Evolutionary conservation across 2,888 invertebrate genomes (phyloP).

Genomic region (Rhorus exstirpatorius): DNA sequence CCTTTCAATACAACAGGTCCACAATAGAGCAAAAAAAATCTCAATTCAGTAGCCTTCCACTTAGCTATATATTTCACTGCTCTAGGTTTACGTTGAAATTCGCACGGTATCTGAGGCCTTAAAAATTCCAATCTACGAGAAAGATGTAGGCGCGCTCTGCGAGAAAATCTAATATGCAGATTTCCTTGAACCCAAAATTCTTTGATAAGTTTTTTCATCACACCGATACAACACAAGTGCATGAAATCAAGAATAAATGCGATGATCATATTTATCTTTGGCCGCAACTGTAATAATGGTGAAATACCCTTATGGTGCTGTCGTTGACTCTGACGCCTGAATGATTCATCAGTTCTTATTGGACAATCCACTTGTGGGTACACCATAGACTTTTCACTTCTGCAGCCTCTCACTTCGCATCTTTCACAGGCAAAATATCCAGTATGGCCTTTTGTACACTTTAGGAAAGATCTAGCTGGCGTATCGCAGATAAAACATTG

Average conservation of each 20-base stretch:
- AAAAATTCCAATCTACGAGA: conserved; percentile 13
- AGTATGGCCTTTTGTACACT: conserved; percentile 22
- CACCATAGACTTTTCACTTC: background rate
- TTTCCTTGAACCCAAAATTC: conserved; percentile 9
- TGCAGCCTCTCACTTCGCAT: conserved; percentile 35
- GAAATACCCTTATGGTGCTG: conserved; percentile 9
- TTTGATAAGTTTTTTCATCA: conserved; percentile 38
- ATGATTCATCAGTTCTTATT: background rate
- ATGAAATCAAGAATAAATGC: conserved; percentile 42
- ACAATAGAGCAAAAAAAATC: conserved; percentile 22
- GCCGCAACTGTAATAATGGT: background rate
- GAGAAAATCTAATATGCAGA: background rate
- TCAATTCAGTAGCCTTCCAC: conserved; percentile 22
- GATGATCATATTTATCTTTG: background rate
- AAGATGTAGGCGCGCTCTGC: background rate
- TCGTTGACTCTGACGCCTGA: background rate
- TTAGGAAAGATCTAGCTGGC: conserved; percentile 66
- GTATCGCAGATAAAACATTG: conserved; percentile 66
- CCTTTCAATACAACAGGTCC: conserved; percentile 8
- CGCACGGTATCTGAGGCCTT: conserved; percentile 5
- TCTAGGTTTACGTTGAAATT: conserved; percentile 26
- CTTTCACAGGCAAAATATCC: conserved; percentile 68
- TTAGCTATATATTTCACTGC: background rate
- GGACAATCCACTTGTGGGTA: too few relatives aligned
- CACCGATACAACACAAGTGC: conserved; percentile 41